Evolutionary conservation across 2,888 invertebrate genomes (phyloP).

Genomic region (Ophion slaviceki): DNA sequence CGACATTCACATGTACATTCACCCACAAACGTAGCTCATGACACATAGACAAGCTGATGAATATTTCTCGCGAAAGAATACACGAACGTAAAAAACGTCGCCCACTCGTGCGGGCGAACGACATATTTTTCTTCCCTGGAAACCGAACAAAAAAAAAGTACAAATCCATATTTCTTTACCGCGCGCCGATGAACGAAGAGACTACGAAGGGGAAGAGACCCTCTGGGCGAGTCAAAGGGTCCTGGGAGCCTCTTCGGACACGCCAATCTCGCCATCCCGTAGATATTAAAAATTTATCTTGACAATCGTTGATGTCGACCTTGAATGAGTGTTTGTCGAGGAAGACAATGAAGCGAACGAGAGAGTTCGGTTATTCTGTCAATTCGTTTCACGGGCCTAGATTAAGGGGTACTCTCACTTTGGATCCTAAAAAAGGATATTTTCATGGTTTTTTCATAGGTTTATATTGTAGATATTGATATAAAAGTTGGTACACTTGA

Average conservation of each 20-base stretch:
- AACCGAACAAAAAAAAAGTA: constrained; percentile 36
- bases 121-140: constrained; percentile 46
- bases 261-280: constrained; percentile 27
- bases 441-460: too few relatives aligned
- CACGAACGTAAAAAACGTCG: constrained; percentile 9
- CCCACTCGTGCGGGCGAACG: neutral
- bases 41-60: neutral
- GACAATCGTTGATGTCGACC: constrained; percentile 62
- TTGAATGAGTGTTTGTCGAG: constrained; percentile 22
- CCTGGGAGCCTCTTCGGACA: constrained; percentile 18
- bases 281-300: constrained; percentile 42
- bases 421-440: too few relatives aligned
- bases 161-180: constrained; percentile 55
- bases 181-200: constrained; percentile 16
- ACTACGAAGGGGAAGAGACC: neutral
- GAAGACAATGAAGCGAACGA: constrained; percentile 4
- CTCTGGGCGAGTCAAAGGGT: constrained; percentile 48
- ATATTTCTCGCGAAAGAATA: constrained; percentile 7
- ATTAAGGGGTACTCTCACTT: neutral
- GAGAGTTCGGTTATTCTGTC: constrained; percentile 50
- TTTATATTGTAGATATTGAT: too few relatives aligned
- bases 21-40: neutral
- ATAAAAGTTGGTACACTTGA: too few relatives aligned
- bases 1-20: constrained; percentile 28
- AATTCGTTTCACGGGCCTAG: constrained; percentile 53